These are phyloP conservation scores for Ypsolopha sequella DNA, from an alignment of 2,888 invertebrate genomes.

Conservation along the genomic window DNA sequence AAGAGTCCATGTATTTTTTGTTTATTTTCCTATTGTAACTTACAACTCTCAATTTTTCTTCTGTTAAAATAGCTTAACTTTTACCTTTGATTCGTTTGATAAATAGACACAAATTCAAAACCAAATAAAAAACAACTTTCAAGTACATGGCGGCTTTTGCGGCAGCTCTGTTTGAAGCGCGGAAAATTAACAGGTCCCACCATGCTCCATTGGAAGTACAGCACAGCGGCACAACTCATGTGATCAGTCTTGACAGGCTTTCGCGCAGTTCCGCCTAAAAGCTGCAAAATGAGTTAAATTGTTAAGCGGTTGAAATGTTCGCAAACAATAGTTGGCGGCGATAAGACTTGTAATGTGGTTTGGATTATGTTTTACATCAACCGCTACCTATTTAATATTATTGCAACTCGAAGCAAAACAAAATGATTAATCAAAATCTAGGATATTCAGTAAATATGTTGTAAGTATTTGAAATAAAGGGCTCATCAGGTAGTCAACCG, in stretches of 20 bases:
- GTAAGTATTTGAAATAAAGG: too few species aligned
- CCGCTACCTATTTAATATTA: neutral
- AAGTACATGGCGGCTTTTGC: slow-evolving; percentile 1
- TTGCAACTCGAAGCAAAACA: neutral
- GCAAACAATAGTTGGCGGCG: neutral
- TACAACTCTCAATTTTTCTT: too few species aligned
- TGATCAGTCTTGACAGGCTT: slow-evolving; percentile 5
- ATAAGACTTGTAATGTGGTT: neutral
- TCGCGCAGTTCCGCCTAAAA: slow-evolving; percentile 2
- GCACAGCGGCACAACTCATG: neutral
- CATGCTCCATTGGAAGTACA: neutral
- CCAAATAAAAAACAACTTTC: neutral
- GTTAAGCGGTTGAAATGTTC: neutral
- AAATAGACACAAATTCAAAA: neutral
- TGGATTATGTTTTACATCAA: neutral
- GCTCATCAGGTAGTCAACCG: too few species aligned
- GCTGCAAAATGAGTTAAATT: slow-evolving; percentile 4
- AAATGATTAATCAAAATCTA: too few species aligned
- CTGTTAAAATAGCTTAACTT: too few species aligned
- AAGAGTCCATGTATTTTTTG: too few species aligned
- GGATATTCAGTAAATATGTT: too few species aligned
- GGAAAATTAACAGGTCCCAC: slow-evolving; percentile 4
- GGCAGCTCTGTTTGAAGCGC: slow-evolving; percentile 1
- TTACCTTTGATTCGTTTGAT: neutral
- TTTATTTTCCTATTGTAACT: too few species aligned